A percentile compares a stretch with the other conserved stretches of the same genome.
These are phyloP conservation scores for Heliconius eleuchia DNA, from an alignment of 1,140 invertebrate species.

Conservation along the genomic window DNA sequence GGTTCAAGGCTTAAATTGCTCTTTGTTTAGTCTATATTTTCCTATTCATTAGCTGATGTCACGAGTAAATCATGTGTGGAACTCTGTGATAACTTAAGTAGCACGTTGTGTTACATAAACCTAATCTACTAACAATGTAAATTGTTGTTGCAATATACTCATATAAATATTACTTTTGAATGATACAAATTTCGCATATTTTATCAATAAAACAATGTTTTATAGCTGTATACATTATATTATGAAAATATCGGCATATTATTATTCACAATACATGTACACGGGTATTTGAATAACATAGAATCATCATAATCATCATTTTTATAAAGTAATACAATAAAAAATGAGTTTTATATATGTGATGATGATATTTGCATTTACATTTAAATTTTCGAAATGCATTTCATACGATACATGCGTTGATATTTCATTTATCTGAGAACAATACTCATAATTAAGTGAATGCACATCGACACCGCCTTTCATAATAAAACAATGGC, in stretches of 20 bases:
- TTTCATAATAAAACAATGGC: conserved; percentile 32
- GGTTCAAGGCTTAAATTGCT: conserved; percentile 47
- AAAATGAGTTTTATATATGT: background rate
- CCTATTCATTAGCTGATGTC: conserved; percentile 32
- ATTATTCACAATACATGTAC: too few species aligned
- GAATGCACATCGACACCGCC: conserved; percentile 24
- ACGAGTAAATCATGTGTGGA: conserved; percentile 27
- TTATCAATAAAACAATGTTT: too few species aligned
- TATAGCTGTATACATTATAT: too few species aligned
- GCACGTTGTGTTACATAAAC: background rate
- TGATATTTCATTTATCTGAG: conserved; percentile 12
- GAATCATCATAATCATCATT: background rate
- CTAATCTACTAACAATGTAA: conserved; percentile 1
- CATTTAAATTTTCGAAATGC: background rate
- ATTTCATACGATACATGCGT: background rate
- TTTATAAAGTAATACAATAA: background rate
- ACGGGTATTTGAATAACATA: too few species aligned
- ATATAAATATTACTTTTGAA: too few species aligned
- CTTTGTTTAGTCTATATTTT: conserved; percentile 32
- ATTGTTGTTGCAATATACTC: too few species aligned
- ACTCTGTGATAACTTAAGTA: conserved; percentile 24
- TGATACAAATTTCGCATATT: too few species aligned
- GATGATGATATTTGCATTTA: background rate
- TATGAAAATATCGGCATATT: too few species aligned
- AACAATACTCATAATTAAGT: conserved; percentile 30